These are phyloP conservation scores for Drosophila melanogaster DNA, from an alignment of 1,140 invertebrate genomes.

Conservation along the genomic window Release_6_plus_ISO1_MT NT_033777.3:19504501-19505000, in stretches of 20 bases:
- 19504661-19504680: conserved; percentile 78
- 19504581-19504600: conserved; percentile 82
- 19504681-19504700: conserved; percentile 80
- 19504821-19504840: conserved; percentile 77
- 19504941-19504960: conserved; percentile 81
- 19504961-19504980: conserved; percentile 83
- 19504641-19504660: conserved; percentile 81
- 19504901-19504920: conserved; percentile 80
- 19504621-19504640: conserved; percentile 84
- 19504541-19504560: conserved; percentile 63
- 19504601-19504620: conserved; percentile 83
- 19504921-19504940: conserved; percentile 83
- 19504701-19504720: conserved; percentile 61
- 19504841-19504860: conserved; percentile 74
- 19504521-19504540: conserved; percentile 72
- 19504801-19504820: conserved; percentile 61
- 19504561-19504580: conserved; percentile 82
- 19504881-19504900: conserved; percentile 58
- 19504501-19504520: conserved; percentile 73
- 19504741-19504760: conserved; percentile 65
- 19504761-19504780: conserved; percentile 75
- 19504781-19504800: conserved; percentile 66
- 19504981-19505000: conserved; percentile 78
- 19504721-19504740: conserved; percentile 66
- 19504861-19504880: conserved; percentile 70